A percentile compares a stretch with the other conserved stretches of the same genome.
Conservation (phyloP, 2,797 vertebrate species). For the Tiaroga cobitis region DNA sequence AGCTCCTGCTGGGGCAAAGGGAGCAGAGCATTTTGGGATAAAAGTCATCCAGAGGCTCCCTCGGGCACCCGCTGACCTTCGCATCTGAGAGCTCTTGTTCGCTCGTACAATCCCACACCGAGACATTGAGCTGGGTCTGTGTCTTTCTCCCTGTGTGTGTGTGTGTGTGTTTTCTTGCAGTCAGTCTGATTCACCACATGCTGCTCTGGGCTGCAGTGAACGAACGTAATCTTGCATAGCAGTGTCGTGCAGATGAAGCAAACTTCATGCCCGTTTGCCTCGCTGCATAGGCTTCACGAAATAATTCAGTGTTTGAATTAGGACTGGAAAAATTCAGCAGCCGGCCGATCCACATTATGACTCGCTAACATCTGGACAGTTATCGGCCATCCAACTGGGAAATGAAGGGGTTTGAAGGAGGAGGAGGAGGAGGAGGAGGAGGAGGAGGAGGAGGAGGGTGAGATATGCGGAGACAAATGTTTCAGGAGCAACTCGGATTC, state of each 20-base stretch:
- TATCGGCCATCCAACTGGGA: conserved; percentile 72
- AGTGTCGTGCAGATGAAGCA: not conserved
- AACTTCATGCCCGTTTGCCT: not conserved
- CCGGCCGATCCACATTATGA: not conserved
- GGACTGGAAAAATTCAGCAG: not conserved
- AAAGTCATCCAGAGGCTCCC: conserved; percentile 48
- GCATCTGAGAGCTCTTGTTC: conserved; percentile 56
- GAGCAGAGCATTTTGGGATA: conserved; percentile 38
- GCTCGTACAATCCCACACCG: conserved; percentile 56
- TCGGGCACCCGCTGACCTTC: conserved; percentile 68
- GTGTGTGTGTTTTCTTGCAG: conserved; percentile 2
- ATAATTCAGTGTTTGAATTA: conserved; percentile 12
- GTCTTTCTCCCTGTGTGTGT: conserved; percentile 9
- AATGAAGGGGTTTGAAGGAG: conserved; percentile 52
- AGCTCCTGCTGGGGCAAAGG: conserved; percentile 17
- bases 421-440: conserved; percentile 21
- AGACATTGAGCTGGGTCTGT: conserved; percentile 49
- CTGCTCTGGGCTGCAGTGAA: conserved; percentile 24
- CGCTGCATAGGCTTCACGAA: conserved; percentile 5
- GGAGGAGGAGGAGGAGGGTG: conserved; percentile 39
- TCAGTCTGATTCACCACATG: not conserved
- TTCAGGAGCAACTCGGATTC: conserved; percentile 78
- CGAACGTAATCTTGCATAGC: not conserved
- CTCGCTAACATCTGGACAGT: conserved; percentile 50
- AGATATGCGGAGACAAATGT: conserved; percentile 75